Evolutionary conservation across 2,113 vertebrate species (phyloP).

Genomic region (Leucoraja erinaceus): DNA sequence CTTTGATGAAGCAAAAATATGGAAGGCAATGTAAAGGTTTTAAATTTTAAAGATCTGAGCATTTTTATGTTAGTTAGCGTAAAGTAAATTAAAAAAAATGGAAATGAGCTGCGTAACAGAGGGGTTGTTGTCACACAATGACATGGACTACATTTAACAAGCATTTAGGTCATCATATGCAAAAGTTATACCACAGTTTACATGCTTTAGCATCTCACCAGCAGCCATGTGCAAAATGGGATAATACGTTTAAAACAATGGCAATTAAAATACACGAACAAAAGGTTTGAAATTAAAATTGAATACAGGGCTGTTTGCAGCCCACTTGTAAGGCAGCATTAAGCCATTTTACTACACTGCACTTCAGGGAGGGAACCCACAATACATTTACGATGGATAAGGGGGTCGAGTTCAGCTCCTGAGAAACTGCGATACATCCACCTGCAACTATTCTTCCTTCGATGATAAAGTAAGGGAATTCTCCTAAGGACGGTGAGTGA

Average conservation of each 20-base stretch:
- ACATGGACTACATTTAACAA: conserved; percentile 60
- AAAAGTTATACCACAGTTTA: conserved; percentile 69
- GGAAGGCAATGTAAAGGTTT: neutral
- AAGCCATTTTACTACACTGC: conserved; percentile 69
- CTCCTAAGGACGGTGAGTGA: conserved; percentile 67
- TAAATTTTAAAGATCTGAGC: neutral
- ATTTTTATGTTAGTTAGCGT: neutral
- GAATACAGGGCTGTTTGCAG: conserved; percentile 52
- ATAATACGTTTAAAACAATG: conserved; percentile 99
- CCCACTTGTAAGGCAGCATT: conserved; percentile 71
- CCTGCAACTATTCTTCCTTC: conserved; percentile 76
- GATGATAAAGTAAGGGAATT: conserved; percentile 77
- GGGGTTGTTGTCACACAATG: conserved; percentile 53
- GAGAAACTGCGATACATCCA: conserved; percentile 77
- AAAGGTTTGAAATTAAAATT: conserved; percentile 72
- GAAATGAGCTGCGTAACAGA: conserved; percentile 45
- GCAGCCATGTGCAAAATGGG: conserved; percentile 64
- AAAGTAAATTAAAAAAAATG: conserved; percentile 28
- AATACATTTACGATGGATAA: conserved; percentile 52
- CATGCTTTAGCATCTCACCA: conserved; percentile 64
- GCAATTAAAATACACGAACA: conserved; percentile 89
- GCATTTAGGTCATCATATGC: conserved; percentile 74
- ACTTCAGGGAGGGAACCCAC: conserved; percentile 52
- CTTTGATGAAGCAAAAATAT: neutral
- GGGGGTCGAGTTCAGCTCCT: conserved; percentile 73